Percentiles rank a stretch among this genome's conserved stretches.
Conservation (phyloP, 2,888 invertebrate genomes). For the Julus scandinavius region DNA sequence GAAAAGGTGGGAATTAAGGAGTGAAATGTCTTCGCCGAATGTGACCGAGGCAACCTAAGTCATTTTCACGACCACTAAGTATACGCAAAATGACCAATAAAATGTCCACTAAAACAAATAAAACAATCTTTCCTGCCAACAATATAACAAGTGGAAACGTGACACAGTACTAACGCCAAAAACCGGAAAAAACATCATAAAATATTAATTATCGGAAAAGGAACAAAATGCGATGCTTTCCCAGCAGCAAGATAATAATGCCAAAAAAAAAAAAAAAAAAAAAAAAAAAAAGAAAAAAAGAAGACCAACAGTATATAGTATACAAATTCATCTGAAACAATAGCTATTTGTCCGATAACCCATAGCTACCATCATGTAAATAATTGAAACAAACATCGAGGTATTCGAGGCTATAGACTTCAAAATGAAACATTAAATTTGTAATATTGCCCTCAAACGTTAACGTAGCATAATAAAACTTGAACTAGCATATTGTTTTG, state of each 20-base stretch:
- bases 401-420: neutral
- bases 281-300: neutral
- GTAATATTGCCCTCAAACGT: neutral
- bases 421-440: neutral
- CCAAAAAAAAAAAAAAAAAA: neutral
- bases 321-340: neutral
- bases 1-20: constrained; percentile 33
- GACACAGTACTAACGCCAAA: neutral
- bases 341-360: neutral
- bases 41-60: constrained; percentile 6
- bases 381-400: neutral
- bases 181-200: neutral
- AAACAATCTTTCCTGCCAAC: constrained; percentile 14
- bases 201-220: neutral
- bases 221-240: neutral
- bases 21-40: constrained; percentile 18
- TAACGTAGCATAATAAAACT: neutral
- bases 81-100: constrained; percentile 27
- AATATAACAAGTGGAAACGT: neutral
- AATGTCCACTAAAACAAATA: constrained; percentile 27
- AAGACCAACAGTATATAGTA: neutral
- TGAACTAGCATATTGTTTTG: no score
- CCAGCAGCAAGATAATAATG: no score
- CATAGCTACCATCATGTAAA: neutral
- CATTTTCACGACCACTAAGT: constrained; percentile 28